Evolutionary conservation across 1,140 invertebrate genomes (phyloP).

Genomic region (Brachionus rotundiformis): DNA sequence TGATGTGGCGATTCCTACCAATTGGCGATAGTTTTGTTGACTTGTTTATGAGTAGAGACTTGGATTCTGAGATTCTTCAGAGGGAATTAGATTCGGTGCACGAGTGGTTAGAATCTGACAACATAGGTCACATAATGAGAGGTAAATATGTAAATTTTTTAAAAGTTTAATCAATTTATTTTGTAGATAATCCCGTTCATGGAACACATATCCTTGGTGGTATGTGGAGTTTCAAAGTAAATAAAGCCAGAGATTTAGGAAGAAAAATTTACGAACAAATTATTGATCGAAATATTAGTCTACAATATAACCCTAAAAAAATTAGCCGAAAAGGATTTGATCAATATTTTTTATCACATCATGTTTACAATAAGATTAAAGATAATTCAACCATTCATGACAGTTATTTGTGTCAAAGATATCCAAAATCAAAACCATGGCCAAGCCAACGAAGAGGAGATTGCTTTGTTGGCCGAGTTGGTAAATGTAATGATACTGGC

Average conservation of each 20-base stretch:
- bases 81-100: conserved; percentile 10
- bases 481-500: not conserved
- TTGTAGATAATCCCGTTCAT: not conserved
- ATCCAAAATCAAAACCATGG: conserved; percentile 16
- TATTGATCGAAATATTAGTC: not conserved
- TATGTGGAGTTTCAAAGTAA: conserved; percentile 43
- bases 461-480: conserved; percentile 17
- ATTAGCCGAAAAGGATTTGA: not conserved
- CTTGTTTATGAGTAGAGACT: conserved; percentile 18
- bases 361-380: conserved; percentile 22
- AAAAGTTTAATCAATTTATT: not conserved
- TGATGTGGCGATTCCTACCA: conserved; percentile 36
- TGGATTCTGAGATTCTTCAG: not conserved
- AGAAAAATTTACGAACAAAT: not conserved
- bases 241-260: not conserved
- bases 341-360: conserved; percentile 34
- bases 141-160: not conserved
- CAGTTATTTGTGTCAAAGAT: conserved; percentile 9
- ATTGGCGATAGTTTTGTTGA: conserved; percentile 4
- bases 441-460: conserved; percentile 2
- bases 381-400: conserved; percentile 11
- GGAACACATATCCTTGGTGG: conserved; percentile 2
- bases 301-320: not conserved
- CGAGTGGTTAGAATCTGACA: conserved; percentile 11
- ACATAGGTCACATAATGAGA: conserved; percentile 24